These are phyloP conservation scores for Lycophotia porphyrea DNA, from an alignment of 2,888 invertebrate species.

Conservation along the genomic window DNA sequence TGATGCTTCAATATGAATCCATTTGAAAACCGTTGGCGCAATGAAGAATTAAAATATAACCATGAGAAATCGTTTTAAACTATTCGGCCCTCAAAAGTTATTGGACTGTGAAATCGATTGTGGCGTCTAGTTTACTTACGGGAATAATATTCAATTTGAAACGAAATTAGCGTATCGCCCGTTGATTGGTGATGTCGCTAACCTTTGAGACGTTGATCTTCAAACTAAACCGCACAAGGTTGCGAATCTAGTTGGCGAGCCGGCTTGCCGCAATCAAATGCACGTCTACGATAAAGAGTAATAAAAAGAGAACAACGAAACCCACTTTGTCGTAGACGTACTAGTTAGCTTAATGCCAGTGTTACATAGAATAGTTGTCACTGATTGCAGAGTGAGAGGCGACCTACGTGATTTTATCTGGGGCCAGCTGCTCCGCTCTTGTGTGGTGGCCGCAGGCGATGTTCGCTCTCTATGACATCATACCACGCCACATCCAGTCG, in stretches of 20 bases:
- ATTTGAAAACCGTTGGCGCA: conserved; percentile 23
- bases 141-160: conserved; percentile 39
- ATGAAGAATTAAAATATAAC: conserved; percentile 30
- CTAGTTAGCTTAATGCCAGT: conserved; percentile 30
- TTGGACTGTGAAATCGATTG: conserved; percentile 58
- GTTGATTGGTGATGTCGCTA: conserved; percentile 47
- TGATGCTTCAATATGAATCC: conserved; percentile 32
- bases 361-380: conserved; percentile 33
- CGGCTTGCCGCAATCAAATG: conserved; percentile 22
- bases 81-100: conserved; percentile 42
- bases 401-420: conserved; percentile 48
- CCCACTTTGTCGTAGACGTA: conserved; percentile 40
- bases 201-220: conserved; percentile 48
- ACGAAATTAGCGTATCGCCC: conserved; percentile 27
- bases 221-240: conserved; percentile 52
- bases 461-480: conserved; percentile 43
- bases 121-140: conserved; percentile 29
- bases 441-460: conserved; percentile 25
- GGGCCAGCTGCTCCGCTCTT: not conserved
- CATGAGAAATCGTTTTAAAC: conserved; percentile 23
- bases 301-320: conserved; percentile 38
- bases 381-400: conserved; percentile 42
- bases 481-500: conserved; percentile 37
- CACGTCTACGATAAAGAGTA: conserved; percentile 16
- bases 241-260: conserved; percentile 13